Conservation (phyloP, 64 coral and sea anemone genomes). For the Dendronephthya gigantea region DNA sequence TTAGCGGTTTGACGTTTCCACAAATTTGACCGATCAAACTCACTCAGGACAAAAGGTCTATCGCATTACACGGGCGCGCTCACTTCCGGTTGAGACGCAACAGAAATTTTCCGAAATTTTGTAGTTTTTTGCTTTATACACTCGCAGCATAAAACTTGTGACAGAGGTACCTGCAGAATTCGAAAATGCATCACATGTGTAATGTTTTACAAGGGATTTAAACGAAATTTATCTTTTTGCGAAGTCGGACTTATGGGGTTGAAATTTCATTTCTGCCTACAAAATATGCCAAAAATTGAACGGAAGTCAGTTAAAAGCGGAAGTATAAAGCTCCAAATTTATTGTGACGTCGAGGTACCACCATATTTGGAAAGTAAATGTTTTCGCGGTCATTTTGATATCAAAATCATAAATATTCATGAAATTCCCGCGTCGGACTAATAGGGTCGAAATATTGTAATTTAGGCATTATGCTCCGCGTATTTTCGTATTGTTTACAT, state of each 20-base stretch:
- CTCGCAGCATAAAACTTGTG: not conserved
- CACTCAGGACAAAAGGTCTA: no score
- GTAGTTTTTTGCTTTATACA: not conserved
- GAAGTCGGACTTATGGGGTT: no score
- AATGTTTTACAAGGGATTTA: no score
- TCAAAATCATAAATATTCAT: constrained; percentile 7
- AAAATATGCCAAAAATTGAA: constrained; percentile 5
- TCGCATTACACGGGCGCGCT: no score
- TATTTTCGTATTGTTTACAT: constrained; percentile 21
- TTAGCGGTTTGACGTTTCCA: no score
- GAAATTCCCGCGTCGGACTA: constrained; percentile 7
- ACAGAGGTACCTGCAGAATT: not conserved
- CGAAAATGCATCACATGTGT: not conserved
- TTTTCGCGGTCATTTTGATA: constrained; percentile 8
- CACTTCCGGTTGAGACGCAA: no score
- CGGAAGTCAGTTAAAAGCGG: constrained; percentile 9
- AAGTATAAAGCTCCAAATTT: not conserved
- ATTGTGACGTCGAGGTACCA: constrained; percentile 6
- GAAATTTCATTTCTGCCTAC: not conserved
- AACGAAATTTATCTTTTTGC: no score
- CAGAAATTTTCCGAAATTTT: not conserved
- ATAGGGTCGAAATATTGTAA: no score
- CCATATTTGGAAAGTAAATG: not conserved
- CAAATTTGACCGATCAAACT: no score
- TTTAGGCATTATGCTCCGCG: no score